These are phyloP conservation scores for Andrena dorsata DNA, from an alignment of 2,888 invertebrate species.

Conservation along the genomic window DNA sequence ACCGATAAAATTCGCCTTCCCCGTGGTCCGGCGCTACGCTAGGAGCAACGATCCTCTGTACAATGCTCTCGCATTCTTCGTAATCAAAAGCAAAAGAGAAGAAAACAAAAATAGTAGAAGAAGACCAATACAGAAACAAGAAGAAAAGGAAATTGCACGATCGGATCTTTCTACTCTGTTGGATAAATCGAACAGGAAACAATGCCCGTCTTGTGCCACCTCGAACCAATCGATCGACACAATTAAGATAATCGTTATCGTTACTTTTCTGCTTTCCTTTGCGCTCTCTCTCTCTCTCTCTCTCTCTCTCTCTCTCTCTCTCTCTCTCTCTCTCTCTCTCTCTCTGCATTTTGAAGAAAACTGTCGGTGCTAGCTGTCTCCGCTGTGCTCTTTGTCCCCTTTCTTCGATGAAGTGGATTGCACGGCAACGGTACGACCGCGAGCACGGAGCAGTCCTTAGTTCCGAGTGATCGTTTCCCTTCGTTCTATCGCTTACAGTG, in stretches of 20 bases:
- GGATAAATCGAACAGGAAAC: background rate
- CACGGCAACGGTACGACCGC: slow-evolving; percentile 36
- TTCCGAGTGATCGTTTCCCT: slow-evolving; percentile 11
- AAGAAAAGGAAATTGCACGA: background rate
- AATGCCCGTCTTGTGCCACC: background rate
- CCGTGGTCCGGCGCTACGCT: background rate
- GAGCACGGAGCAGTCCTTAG: slow-evolving; percentile 26
- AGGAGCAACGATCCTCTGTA: background rate
- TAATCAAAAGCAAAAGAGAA: slow-evolving; percentile 5
- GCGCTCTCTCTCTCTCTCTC: background rate
- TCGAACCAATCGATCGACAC: slow-evolving; percentile 3
- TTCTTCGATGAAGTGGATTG: slow-evolving; percentile 15
- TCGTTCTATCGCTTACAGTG: slow-evolving; percentile 7
- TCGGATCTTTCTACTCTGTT: slow-evolving; percentile 3
- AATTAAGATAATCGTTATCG: slow-evolving; percentile 20
- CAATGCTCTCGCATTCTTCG: slow-evolving; percentile 1
- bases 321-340: background rate
- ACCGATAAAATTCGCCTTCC: slow-evolving; percentile 26
- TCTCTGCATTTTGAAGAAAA: slow-evolving; percentile 17
- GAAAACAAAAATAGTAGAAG: slow-evolving; percentile 2
- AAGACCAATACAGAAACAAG: background rate
- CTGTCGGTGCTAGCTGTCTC: slow-evolving; percentile 16
- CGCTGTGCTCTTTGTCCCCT: background rate
- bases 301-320: background rate
- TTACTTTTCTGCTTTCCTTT: background rate